phyloP scores from a whole-genome alignment of 2,888 invertebrate species.

The Peribatodes rhomboidaria region DNA sequence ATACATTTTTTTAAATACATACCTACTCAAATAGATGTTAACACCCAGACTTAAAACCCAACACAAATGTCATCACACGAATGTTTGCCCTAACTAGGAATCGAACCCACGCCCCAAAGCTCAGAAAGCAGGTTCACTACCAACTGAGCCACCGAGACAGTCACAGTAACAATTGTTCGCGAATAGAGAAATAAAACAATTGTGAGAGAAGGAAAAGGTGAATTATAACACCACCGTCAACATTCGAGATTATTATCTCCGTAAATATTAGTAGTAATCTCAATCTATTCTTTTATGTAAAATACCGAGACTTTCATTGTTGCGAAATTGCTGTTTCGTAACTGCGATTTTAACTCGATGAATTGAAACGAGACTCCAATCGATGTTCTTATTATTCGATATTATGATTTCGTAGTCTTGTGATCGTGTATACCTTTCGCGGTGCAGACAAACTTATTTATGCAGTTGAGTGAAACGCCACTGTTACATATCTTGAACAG shows the following conservation, averaged over 20 bases:
- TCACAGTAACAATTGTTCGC: not conserved
- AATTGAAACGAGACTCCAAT: constrained; percentile 42
- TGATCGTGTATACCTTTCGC: constrained; percentile 31
- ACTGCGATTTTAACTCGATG: constrained; percentile 44
- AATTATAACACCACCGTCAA: constrained; percentile 14
- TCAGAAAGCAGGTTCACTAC: no score
- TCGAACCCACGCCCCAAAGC: no score
- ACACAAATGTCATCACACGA: no score
- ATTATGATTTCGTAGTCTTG: constrained; percentile 45
- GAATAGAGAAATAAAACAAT: constrained; percentile 8
- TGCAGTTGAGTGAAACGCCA: not conserved
- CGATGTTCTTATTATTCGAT: constrained; percentile 39
- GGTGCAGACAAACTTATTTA: not conserved
- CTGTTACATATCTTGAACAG: not conserved
- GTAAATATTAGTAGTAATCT: constrained; percentile 32
- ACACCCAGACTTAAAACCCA: no score
- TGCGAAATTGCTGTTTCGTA: constrained; percentile 46
- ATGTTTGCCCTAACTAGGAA: no score
- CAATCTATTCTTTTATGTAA: constrained; percentile 39
- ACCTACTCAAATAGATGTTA: no score
- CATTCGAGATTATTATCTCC: constrained; percentile 27
- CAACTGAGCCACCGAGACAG: no score
- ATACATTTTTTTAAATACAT: no score
- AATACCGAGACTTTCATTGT: constrained; percentile 43
- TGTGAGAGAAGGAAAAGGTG: constrained; percentile 18